These are phyloP conservation scores for Enteromius anoplus DNA, from an alignment of 2,797 vertebrate species.

Conservation along the genomic window DNA sequence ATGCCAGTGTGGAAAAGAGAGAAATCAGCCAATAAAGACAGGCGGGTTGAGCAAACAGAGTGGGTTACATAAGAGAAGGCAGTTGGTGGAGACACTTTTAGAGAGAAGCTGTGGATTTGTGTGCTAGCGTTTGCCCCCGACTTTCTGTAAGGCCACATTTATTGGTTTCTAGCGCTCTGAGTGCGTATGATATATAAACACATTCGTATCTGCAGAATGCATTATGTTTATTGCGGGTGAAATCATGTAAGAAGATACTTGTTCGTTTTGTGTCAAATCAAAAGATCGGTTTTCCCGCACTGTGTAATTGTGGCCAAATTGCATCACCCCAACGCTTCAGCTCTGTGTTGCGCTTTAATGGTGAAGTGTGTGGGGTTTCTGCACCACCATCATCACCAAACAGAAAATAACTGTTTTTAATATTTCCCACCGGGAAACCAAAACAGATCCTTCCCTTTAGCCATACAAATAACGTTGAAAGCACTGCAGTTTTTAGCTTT, in stretches of 20 bases:
- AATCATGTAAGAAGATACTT: conserved; percentile 8
- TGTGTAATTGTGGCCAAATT: neutral
- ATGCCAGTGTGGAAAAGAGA: conserved; percentile 71
- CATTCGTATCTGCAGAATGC: neutral
- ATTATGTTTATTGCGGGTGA: conserved; percentile 3
- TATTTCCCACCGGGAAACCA: neutral
- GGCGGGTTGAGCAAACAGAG: conserved; percentile 70
- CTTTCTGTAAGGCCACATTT: conserved; percentile 48
- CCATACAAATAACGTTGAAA: neutral
- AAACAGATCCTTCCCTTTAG: neutral
- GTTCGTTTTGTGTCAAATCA: neutral
- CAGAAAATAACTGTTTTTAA: conserved; percentile 1
- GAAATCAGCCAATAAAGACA: conserved; percentile 76
- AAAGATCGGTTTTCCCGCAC: neutral
- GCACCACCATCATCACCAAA: neutral
- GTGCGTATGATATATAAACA: conserved; percentile 21
- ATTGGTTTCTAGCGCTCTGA: conserved; percentile 33
- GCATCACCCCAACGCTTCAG: neutral
- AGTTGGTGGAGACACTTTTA: conserved; percentile 69
- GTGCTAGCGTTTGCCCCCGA: conserved; percentile 71
- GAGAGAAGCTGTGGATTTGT: conserved; percentile 66
- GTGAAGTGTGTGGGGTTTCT: conserved; percentile 11
- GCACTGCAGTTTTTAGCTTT: neutral
- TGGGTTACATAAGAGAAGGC: conserved; percentile 82
- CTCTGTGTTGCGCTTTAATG: conserved; percentile 8